Conservation (phyloP, 2,113 vertebrate species). For the Oceanites oceanicus region DNA sequence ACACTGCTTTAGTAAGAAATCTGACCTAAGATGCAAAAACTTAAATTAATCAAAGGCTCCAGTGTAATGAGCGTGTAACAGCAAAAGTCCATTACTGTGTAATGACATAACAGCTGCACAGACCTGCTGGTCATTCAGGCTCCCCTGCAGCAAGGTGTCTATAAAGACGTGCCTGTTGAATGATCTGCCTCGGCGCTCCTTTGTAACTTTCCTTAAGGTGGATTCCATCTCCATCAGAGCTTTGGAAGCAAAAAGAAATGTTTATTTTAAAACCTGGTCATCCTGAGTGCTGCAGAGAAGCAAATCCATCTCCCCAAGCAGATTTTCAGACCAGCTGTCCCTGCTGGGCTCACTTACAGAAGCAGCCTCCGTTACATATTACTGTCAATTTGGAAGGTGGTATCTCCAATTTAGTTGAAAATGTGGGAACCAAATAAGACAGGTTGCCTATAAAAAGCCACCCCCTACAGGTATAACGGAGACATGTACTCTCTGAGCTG, state of each 20-base stretch:
- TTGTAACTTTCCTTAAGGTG: slow-evolving; percentile 83
- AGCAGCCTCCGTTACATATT: neutral
- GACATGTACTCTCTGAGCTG: neutral
- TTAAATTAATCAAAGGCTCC: neutral
- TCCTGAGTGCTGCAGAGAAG: neutral
- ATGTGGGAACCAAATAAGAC: neutral
- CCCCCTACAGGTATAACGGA: neutral
- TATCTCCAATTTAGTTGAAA: neutral
- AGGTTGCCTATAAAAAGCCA: neutral
- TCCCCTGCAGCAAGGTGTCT: slow-evolving; percentile 86
- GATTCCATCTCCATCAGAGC: slow-evolving; percentile 89
- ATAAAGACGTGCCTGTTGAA: slow-evolving; percentile 79
- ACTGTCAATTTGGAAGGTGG: neutral
- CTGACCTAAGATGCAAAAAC: neutral
- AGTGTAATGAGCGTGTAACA: neutral
- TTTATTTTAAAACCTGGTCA: slow-evolving; percentile 36
- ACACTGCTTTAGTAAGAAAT: neutral
- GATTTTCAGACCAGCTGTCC: slow-evolving; percentile 54
- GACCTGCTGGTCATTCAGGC: slow-evolving; percentile 90
- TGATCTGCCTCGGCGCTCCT: slow-evolving; percentile 80
- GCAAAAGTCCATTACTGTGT: neutral
- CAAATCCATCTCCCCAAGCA: neutral
- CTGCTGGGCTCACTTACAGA: slow-evolving; percentile 9
- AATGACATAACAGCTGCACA: neutral
- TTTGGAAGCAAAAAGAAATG: slow-evolving; percentile 62